These are phyloP conservation scores for Poeciliopsis turrubarensis DNA, from an alignment of 2,113 vertebrate genomes.

Conservation along the genomic window DNA sequence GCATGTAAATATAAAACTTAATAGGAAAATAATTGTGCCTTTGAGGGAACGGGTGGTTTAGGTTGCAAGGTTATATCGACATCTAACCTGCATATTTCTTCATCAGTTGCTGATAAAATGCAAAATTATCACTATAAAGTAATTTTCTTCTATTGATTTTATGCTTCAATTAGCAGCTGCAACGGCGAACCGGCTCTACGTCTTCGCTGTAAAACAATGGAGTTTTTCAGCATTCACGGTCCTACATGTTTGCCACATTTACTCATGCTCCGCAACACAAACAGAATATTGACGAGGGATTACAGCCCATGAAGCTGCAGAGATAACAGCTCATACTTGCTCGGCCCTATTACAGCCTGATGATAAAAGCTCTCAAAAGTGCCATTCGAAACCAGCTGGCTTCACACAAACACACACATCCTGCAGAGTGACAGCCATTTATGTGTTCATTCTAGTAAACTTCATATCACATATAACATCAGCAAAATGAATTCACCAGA, in stretches of 20 bases:
- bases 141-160: conserved; percentile 12
- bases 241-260: conserved; percentile 39
- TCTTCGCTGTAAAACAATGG: conserved; percentile 4
- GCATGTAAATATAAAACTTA: conserved; percentile 34
- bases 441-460: conserved; percentile 17
- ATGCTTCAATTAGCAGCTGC: conserved; percentile 11
- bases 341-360: conserved; percentile 45
- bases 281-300: conserved; percentile 53
- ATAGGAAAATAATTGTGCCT: conserved; percentile 43
- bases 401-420: conserved; percentile 11
- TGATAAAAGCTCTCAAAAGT: conserved; percentile 44
- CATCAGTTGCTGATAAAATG: conserved; percentile 18
- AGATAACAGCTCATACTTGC: conserved; percentile 50
- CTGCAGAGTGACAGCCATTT: conserved; percentile 11
- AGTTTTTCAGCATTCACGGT: conserved; percentile 26
- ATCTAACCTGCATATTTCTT: conserved; percentile 37
- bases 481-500: not conserved
- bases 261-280: conserved; percentile 43
- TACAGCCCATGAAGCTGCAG: conserved; percentile 45
- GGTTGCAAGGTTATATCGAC: conserved; percentile 14
- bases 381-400: conserved; percentile 44
- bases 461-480: conserved; percentile 7
- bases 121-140: conserved; percentile 1
- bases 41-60: conserved; percentile 1
- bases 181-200: not conserved